Base-by-base conservation (phyloP, 2,797 vertebrate species). In the Anolis apletophallus region DNA sequence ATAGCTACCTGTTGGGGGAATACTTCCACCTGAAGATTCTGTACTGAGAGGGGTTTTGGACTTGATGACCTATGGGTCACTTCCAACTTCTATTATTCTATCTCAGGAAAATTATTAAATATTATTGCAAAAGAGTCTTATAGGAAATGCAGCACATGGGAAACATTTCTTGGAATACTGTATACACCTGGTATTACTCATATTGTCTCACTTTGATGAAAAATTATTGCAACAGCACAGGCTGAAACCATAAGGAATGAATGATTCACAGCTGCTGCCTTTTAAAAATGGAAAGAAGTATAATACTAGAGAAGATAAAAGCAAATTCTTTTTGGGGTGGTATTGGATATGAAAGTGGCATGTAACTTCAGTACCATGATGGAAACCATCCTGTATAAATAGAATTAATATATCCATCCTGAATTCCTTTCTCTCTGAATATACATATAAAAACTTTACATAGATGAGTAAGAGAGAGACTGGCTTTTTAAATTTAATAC, bases 181-280 rank as follows among this genome's bases (percentile, higher is more conserved):
- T 34, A 69, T 59, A 0, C 0, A 87, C 69, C 85, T 87, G 29
- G 61, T 72, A 52, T 55, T 34, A 77, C 46, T 1, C 32, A 57
- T 16, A 78, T 74, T 32, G 84, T 73, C 80, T 50, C 69, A 75
- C 84, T 80, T 29, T 72, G 36, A 83, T 50, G 19, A 82, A 85
- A 91, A 61, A 0, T 0, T 79, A 10, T 81, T 80, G n/a, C 29
- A 78, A 14, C 68, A 36, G 61, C 61, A 64, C 1, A 79, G 68
- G 16, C 7, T 64, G 40, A 13, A 75, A 74, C 72, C 88, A 90
- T 67, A 17, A 91, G 1, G 52, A 79, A 3, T 75, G 13, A 71
- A 54, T 36, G 26, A 71, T 78, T 79, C 77, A 78, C 84, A 85
- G 75, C 75, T 85, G 84, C 40, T 85, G 16, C 32, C 50, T 55